Percentiles rank a stretch among this genome's conserved stretches.
phyloP scores from a whole-genome alignment of 2,113 vertebrate genomes.

The Chlorodrepanis virens region DNA sequence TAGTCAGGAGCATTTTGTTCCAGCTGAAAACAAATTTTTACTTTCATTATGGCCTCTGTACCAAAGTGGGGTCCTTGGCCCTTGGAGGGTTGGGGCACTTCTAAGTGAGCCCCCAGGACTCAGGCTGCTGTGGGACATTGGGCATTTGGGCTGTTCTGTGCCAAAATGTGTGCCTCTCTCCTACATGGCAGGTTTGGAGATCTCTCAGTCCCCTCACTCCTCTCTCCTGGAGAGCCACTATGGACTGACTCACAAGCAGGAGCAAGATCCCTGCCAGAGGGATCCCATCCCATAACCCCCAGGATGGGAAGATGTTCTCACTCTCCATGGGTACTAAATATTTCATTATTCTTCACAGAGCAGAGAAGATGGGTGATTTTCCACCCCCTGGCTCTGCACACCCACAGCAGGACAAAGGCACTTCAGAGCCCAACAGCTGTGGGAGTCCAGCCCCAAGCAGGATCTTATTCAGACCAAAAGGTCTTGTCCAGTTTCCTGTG shows the following conservation, averaged over 20 bases:
- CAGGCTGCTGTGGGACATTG: not conserved
- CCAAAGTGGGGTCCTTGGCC: not conserved
- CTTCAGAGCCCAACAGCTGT: not conserved
- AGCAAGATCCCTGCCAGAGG: not conserved
- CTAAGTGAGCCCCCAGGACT: not conserved
- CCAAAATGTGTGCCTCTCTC: not conserved
- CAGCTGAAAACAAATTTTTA: not conserved
- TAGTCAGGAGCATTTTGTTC: not conserved
- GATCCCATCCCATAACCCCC: not conserved
- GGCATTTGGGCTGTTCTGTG: not conserved
- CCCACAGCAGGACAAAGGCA: not conserved
- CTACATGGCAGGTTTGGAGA: not conserved
- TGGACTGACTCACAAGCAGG: not conserved
- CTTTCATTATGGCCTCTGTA: not conserved
- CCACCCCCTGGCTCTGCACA: not conserved
- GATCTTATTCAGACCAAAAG: constrained; percentile 21
- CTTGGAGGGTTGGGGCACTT: not conserved
- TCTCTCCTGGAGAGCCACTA: not conserved
- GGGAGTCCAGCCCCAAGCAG: constrained; percentile 2
- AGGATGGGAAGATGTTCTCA: not conserved
- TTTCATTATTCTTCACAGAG: not conserved
- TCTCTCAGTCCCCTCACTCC: not conserved
- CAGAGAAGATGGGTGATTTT: not conserved
- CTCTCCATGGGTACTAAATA: not conserved
- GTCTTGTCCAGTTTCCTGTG: not conserved